Conservation (phyloP, 2,113 vertebrate species). For the Fregata magnificens region DNA sequence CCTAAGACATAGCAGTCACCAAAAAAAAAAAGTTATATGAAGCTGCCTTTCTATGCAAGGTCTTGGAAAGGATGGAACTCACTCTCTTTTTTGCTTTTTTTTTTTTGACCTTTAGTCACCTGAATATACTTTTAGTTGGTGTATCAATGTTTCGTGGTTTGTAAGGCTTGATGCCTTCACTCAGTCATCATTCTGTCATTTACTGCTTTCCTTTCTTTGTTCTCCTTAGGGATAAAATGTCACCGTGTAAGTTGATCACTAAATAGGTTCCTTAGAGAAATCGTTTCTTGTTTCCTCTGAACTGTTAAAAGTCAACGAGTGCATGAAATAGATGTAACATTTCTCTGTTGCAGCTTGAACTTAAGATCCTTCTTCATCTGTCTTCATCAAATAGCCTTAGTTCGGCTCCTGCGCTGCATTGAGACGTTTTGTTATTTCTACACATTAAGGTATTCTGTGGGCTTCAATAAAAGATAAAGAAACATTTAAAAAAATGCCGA, state of each 20-base stretch:
- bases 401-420: neutral
- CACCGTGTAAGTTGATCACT: neutral
- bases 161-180: neutral
- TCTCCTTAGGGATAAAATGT: neutral
- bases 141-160: neutral
- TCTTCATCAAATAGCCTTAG: neutral
- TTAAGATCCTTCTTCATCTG: neutral
- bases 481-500: neutral
- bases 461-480: neutral
- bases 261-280: neutral
- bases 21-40: neutral
- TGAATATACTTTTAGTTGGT: neutral
- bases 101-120: neutral
- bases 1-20: neutral
- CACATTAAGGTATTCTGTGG: neutral
- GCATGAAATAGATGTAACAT: neutral
- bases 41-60: neutral
- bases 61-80: neutral
- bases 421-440: neutral
- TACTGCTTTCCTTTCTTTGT: neutral
- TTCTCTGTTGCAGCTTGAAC: neutral
- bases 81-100: neutral
- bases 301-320: neutral
- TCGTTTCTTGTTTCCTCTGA: neutral
- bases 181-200: constrained; percentile 1